Percentiles rank a stretch among this genome's conserved stretches.
These are phyloP conservation scores for Sylvicola cinctus DNA, from an alignment of 2,888 invertebrate species.

Conservation along the genomic window DNA sequence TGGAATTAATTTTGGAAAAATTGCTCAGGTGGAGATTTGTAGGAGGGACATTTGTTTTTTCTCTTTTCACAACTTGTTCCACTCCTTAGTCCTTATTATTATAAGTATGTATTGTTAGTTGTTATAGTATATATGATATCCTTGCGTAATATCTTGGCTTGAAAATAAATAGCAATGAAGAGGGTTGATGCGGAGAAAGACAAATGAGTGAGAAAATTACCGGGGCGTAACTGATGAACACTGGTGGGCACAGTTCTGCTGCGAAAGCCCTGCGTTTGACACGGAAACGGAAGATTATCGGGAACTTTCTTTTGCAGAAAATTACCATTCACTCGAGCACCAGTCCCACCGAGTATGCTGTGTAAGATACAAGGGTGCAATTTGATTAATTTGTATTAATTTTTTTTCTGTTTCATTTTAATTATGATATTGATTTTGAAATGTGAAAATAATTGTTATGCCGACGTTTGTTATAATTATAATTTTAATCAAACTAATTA, in stretches of 20 bases:
- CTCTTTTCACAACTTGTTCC: no score
- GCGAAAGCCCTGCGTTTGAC: conserved; percentile 17
- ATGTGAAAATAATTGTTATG: not conserved
- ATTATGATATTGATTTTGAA: no score
- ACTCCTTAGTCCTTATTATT: no score
- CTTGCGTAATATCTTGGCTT: not conserved
- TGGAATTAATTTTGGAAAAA: no score
- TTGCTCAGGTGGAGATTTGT: no score
- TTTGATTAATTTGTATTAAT: no score
- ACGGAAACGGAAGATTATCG: conserved; percentile 18
- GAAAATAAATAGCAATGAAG: no score
- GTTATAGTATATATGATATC: not conserved
- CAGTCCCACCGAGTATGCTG: conserved; percentile 6
- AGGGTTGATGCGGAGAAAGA: no score
- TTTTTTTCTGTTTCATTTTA: no score
- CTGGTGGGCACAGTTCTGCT: conserved; percentile 24
- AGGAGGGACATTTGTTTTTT: no score
- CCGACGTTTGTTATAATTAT: not conserved
- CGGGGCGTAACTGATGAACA: conserved; percentile 31
- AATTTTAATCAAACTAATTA: no score
- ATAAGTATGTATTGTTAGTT: not conserved
- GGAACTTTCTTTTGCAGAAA: conserved; percentile 15
- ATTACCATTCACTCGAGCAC: conserved; percentile 5
- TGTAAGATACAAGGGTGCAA: not conserved
- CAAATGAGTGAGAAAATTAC: conserved; percentile 6